Evolutionary conservation across 2,888 invertebrate species (phyloP).

Genomic region (Penaeus monodon): DNA sequence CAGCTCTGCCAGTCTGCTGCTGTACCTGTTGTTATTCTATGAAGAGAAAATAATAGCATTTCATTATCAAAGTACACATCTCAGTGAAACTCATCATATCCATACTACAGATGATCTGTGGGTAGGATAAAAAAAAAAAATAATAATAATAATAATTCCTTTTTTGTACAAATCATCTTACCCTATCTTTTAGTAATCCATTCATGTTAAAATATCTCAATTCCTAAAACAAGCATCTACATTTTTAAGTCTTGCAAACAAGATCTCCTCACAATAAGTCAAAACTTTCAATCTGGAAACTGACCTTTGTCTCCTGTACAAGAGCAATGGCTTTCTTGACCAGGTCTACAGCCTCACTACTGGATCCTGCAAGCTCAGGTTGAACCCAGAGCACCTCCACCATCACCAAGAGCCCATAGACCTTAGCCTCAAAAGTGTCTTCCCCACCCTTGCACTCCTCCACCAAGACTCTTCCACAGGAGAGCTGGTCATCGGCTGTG

Average conservation of each 20-base stretch:
- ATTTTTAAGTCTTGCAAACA: no score
- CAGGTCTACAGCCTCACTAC: conserved; percentile 3
- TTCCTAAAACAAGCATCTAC: no score
- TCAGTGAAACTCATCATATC: not conserved
- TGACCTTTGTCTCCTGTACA: conserved; percentile 20
- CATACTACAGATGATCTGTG: no score
- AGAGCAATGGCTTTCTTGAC: conserved; percentile 23
- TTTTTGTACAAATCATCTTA: no score
- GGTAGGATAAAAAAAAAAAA: no score
- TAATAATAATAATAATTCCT: no score
- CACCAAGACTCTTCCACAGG: conserved; percentile 34
- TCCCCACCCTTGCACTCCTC: not conserved
- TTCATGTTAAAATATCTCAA: no score
- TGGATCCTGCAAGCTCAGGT: not conserved
- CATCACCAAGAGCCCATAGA: conserved; percentile 25
- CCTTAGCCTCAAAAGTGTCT: not conserved
- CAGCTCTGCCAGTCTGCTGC: conserved; percentile 15
- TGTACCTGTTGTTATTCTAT: not conserved
- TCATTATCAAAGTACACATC: not conserved
- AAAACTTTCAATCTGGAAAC: not conserved
- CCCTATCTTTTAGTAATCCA: no score
- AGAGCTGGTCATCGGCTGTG: conserved; percentile 31
- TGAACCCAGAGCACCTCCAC: conserved; percentile 26
- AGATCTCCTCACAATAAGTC: no score
- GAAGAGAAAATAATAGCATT: not conserved